Evolutionary conservation across 2,797 vertebrate species (phyloP).

Genomic region (Trachurus trachurus): DNA sequence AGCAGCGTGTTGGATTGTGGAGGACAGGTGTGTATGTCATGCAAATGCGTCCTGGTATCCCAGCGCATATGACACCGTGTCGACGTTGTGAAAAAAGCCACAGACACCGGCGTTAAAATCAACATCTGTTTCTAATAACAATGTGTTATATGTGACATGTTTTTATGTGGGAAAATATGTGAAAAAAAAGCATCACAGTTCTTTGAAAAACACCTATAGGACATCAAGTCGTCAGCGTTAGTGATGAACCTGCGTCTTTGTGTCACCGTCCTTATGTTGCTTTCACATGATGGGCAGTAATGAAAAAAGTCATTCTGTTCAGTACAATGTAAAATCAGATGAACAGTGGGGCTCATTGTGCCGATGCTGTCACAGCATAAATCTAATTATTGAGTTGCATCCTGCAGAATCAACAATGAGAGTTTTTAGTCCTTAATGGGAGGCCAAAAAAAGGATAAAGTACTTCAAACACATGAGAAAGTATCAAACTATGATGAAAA

Average conservation of each 20-base stretch:
- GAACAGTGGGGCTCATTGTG: constrained; percentile 56
- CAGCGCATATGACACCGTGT: constrained; percentile 78
- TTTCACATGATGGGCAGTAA: constrained; percentile 69
- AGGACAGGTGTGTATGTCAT: constrained; percentile 82
- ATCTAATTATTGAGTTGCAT: constrained; percentile 28
- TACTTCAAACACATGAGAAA: not conserved
- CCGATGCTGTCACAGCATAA: constrained; percentile 43
- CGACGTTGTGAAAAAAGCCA: constrained; percentile 74
- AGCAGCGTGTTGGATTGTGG: constrained; percentile 58
- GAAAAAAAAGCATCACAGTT: constrained; percentile 60
- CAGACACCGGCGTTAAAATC: constrained; percentile 78
- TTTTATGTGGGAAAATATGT: constrained; percentile 68
- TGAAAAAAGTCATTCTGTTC: constrained; percentile 71
- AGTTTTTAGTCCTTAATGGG: constrained; percentile 15
- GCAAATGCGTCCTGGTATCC: constrained; percentile 76
- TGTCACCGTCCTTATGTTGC: constrained; percentile 79
- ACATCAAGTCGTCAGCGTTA: constrained; percentile 76
- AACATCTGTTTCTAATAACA: constrained; percentile 86
- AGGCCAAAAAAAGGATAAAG: constrained; percentile 1
- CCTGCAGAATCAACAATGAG: constrained; percentile 31
- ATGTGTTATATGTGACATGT: constrained; percentile 82
- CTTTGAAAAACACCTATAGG: constrained; percentile 69
- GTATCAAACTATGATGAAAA: not conserved
- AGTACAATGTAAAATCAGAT: constrained; percentile 56
- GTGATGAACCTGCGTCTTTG: constrained; percentile 74